A percentile compares a stretch with the other conserved stretches of the same genome.
These are phyloP conservation scores for Criorhina ranunculi DNA, from an alignment of 2,888 invertebrate genomes.

Conservation along the genomic window DNA sequence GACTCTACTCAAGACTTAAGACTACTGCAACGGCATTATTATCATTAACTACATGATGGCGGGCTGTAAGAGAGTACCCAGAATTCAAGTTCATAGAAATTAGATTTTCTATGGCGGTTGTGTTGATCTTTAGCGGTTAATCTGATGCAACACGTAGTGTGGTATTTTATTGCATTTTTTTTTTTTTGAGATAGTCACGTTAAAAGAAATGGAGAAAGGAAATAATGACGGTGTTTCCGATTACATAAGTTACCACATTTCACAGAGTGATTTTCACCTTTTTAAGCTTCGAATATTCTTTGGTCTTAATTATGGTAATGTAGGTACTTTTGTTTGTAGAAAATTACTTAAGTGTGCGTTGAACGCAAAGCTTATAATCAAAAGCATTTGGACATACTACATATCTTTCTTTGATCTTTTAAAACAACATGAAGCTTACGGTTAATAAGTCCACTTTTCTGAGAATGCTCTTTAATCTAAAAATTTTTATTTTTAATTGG, in stretches of 20 bases:
- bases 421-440: no score
- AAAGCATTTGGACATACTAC: no score
- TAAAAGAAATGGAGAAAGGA: constrained; percentile 30
- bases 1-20: constrained; percentile 25
- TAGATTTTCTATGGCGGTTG: constrained; percentile 20
- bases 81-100: constrained; percentile 56
- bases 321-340: no score
- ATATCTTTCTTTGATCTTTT: no score
- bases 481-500: no score
- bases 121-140: constrained; percentile 58
- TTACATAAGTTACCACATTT: constrained; percentile 29
- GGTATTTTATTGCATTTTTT: constrained; percentile 38
- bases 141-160: constrained; percentile 49
- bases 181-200: constrained; percentile 26
- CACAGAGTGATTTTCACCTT: background rate
- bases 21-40: constrained; percentile 17
- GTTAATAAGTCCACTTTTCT: no score
- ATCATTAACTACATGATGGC: constrained; percentile 35
- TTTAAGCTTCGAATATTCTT: no score
- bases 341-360: no score
- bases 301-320: no score
- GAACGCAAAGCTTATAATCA: no score
- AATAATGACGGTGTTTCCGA: constrained; percentile 26
- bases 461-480: no score
- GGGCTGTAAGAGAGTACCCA: constrained; percentile 23